Base-by-base conservation (phyloP, 2,113 vertebrate genomes). In the Recurvirostra avosetta region DNA sequence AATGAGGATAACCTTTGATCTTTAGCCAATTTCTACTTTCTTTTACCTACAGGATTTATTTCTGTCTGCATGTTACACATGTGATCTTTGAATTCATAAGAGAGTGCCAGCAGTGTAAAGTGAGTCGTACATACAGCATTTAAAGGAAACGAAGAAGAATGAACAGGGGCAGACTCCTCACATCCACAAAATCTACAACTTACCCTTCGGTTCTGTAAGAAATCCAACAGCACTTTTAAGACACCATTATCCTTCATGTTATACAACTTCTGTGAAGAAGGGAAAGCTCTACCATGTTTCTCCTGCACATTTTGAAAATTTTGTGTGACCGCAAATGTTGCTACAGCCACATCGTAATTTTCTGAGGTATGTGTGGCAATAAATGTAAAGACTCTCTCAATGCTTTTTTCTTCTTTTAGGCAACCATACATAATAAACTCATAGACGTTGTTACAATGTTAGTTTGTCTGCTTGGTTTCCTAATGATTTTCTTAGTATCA, bases 1-100 rank as follows among this genome's bases (percentile, higher is more conserved):
- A 98, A 98, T 95, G 92, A 97, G 94, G 62, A 56, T 96, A 96
- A 98, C 97, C 96, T 98, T 98, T 98, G 97, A 98, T 98, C 97
- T 97, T 93, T 71, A 84, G 97, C 97, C 98, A 98, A 97, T 97
- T 98, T 97, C 96, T 97, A 92, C 78, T 97, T 96, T 97, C 86
- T 97, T 97, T 96, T 98, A 98, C 98, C 97, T 98, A 95, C 76
- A 97, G 94, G 97, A 94, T 94, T 97, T 97, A 96, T 97, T 98
- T 97, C 96, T 96, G 93, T 87, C 97, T 96, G 96, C 87, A 96
- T 95, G 82, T 90, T 97, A 45, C 92, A 94, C 95, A 96, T 95
- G 94, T 91, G 78, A 94, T 94, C 86, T 96, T 95, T 11, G 36
- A 78, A 96, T 79, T 88, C 68, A 88, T 86, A 95, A 41, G 68